phyloP scores from a whole-genome alignment of 2,113 vertebrate species.

The Petrocephalus microphthalmus region DNA sequence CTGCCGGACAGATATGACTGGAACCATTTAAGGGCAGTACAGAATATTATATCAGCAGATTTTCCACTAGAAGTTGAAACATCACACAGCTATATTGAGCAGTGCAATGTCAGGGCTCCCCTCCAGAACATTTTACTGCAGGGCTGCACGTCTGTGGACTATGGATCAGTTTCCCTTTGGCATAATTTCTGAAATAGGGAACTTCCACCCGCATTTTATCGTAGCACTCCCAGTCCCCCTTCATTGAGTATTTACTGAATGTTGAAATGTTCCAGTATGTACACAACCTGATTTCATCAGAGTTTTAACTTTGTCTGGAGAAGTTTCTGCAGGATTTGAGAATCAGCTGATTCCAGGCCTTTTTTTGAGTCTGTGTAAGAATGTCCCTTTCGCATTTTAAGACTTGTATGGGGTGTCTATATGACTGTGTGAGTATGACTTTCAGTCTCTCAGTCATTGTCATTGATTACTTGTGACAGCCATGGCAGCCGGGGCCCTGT shows the following conservation, averaged over 20 bases:
- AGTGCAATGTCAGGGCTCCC: not conserved
- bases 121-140: not conserved
- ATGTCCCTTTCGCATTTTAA: not conserved
- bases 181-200: not conserved
- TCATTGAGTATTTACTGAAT: not conserved
- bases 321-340: not conserved
- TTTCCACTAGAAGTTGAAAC: no score
- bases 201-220: not conserved
- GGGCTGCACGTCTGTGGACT: not conserved
- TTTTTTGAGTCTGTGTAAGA: not conserved
- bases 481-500: not conserved
- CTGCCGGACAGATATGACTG: no score
- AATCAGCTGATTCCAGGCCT: not conserved
- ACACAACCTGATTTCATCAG: not conserved
- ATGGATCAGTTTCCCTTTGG: not conserved
- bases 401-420: not conserved
- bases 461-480: not conserved
- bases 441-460: not conserved
- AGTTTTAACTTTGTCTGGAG: not conserved
- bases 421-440: not conserved
- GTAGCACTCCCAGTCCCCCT: not conserved
- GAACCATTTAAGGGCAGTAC: no score
- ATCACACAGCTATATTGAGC: not conserved
- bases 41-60: no score
- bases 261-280: not conserved